Conservation (phyloP, 2,113 vertebrate genomes). For the human (Homo sapiens) region GRCh38 chr6:94061501-94062000, state of each 20-base stretch:
- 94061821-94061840: neutral
- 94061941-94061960: neutral
- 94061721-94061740: neutral
- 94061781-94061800: neutral
- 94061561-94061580: neutral
- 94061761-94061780: neutral
- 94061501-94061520: neutral
- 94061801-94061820: conserved; percentile 13
- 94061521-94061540: neutral
- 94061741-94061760: neutral
- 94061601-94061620: neutral
- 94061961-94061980: neutral
- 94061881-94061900: neutral
- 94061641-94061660: neutral
- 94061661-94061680: neutral
- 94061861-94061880: neutral
- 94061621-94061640: neutral
- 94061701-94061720: neutral
- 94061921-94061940: neutral
- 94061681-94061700: neutral
- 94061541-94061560: neutral
- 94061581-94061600: neutral
- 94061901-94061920: neutral
- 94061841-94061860: neutral
- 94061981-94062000: neutral